phyloP scores from a whole-genome alignment of 1,140 invertebrate species.

The Bombus pascuorum region DNA sequence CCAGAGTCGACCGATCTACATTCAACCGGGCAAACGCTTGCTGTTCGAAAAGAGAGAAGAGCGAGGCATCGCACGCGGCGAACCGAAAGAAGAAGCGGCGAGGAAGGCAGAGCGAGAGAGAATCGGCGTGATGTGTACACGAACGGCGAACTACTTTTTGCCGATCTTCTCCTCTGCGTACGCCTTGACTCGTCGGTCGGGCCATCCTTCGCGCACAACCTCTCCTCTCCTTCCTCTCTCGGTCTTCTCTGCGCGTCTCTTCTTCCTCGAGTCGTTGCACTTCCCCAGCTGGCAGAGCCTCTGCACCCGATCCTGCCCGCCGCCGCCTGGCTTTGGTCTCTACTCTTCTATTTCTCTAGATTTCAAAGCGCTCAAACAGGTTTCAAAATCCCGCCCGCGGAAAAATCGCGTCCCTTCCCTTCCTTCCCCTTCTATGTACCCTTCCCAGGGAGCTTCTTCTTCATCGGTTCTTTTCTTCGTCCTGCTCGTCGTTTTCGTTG shows the following conservation, averaged over 20 bases:
- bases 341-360: slow-evolving; percentile 79
- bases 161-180: slow-evolving; percentile 71
- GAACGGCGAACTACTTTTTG: slow-evolving; percentile 79
- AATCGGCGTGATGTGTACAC: slow-evolving; percentile 68
- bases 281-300: slow-evolving; percentile 43
- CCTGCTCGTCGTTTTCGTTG: background rate
- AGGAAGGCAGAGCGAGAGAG: background rate
- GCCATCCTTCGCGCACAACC: slow-evolving; percentile 58
- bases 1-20: slow-evolving; percentile 32
- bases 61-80: background rate
- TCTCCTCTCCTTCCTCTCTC: slow-evolving; percentile 28
- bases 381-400: slow-evolving; percentile 82
- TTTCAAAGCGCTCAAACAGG: slow-evolving; percentile 82
- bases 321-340: slow-evolving; percentile 70
- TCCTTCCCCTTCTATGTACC: background rate
- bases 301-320: slow-evolving; percentile 60
- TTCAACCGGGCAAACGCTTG: background rate
- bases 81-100: slow-evolving; percentile 40
- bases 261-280: slow-evolving; percentile 61
- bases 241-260: slow-evolving; percentile 64
- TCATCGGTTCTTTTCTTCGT: slow-evolving; percentile 1
- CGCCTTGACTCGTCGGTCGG: slow-evolving; percentile 72
- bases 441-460: background rate
- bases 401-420: slow-evolving; percentile 72
- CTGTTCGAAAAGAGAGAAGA: background rate